Evolutionary conservation across 1,140 invertebrate genomes (phyloP).

Genomic region (Drosophila obscura): DNA sequence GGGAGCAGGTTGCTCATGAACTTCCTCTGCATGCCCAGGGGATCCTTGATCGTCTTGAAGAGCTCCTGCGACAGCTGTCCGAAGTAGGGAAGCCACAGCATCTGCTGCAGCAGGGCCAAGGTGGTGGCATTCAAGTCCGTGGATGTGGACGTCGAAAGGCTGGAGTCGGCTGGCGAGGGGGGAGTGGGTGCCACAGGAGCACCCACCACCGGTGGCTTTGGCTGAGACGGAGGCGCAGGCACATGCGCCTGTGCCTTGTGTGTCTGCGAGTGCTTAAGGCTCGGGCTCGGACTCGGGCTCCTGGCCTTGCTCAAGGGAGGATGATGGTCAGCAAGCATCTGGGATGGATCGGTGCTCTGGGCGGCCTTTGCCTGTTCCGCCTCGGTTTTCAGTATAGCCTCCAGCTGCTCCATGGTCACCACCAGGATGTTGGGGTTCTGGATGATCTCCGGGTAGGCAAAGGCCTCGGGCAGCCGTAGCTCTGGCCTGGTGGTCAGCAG

Average conservation of each 20-base stretch:
- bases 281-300: constrained; percentile 49
- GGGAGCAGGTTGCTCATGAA: constrained; percentile 68
- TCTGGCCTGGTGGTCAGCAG: constrained; percentile 89
- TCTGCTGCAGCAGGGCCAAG: constrained; percentile 88
- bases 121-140: constrained; percentile 88
- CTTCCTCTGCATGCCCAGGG: constrained; percentile 71
- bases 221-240: constrained; percentile 13
- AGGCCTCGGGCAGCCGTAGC: constrained; percentile 88
- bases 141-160: constrained; percentile 78
- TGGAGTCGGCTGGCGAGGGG: constrained; percentile 71
- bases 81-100: constrained; percentile 89
- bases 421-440: constrained; percentile 91
- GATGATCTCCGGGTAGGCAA: constrained; percentile 88
- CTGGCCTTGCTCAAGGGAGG: constrained; percentile 27
- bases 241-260: neutral
- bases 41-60: constrained; percentile 85
- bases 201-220: constrained; percentile 20
- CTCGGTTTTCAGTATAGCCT: constrained; percentile 88
- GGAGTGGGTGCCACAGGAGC: constrained; percentile 34
- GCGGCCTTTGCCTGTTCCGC: constrained; percentile 68
- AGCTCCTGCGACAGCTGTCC: constrained; percentile 86
- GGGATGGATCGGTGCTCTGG: constrained; percentile 38
- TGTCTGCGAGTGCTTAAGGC: constrained; percentile 13
- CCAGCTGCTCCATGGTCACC: constrained; percentile 90
- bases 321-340: constrained; percentile 13